Base-by-base conservation (phyloP, 2,888 invertebrate species). In the Ormyrus thymus region DNA sequence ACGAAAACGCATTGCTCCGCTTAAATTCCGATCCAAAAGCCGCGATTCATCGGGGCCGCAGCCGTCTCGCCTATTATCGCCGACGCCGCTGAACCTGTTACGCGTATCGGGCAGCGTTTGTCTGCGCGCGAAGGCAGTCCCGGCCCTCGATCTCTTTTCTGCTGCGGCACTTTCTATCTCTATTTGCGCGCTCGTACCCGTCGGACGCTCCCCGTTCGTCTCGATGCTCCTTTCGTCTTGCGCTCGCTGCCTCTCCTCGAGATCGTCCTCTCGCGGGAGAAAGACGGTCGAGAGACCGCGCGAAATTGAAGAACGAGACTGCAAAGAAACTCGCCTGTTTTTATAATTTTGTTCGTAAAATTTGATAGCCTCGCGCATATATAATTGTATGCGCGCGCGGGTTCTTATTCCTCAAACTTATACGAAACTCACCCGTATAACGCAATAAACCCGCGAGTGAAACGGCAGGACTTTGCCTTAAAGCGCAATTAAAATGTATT, bases 151-250 rank as follows among this genome's bases (percentile, higher is more conserved):
- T 29, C 29, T 70, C 58, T 9, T 71, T 64, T n/a, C 61, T 53
- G n/a, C 62, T 76, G 62, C 46, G 15, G 15, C 10, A 77, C 65
- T 75, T 75, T 69, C 76, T 71, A 77, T 71, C 59, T 43, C 29
- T 68, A 51, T 69, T 15, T 55, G 56, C 48, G 46, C 29, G 56
- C 46, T 48, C 13, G 45, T 64, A 73, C 72, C 72, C 64, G 64
- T 55, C 13, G 55, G n/a, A 13, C 15, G 13, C 45, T 50, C 74
- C 59, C 51, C 51, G 13, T 59, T 74, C 50, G 7, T 55, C 6
- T 15, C 11, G 55, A 48, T 10, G 59, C 50, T 48, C 29, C 8
- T 58, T 50, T 48, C 29, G 1, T 7, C 0, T 46, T 68, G 29
- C 8, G 50, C 43, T 65, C 11, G 15, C 48, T 46, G 8, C 13